Conservation (phyloP, 2,113 vertebrate genomes). For the Planiliza haematocheilus region DNA sequence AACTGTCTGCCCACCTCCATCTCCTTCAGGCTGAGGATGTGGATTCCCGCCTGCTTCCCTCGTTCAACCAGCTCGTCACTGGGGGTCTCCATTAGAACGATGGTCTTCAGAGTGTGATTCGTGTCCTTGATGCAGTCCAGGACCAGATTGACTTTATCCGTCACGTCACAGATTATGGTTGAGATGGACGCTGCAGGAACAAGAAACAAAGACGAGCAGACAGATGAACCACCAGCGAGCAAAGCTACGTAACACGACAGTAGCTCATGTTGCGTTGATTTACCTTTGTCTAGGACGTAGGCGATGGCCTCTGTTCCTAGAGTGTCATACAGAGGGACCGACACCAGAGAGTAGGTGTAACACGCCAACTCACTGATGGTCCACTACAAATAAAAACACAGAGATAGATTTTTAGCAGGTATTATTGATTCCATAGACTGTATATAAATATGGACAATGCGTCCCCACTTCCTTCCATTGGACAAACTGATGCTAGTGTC, state of each 20-base stretch:
- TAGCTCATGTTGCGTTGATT: neutral
- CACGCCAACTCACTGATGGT: slow-evolving; percentile 91
- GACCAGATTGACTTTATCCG: slow-evolving; percentile 86
- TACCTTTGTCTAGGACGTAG: slow-evolving; percentile 91
- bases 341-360: slow-evolving; percentile 91
- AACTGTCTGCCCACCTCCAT: slow-evolving; percentile 83
- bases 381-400: slow-evolving; percentile 84
- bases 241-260: too few relatives aligned
- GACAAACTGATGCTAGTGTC: too few relatives aligned
- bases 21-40: slow-evolving; percentile 86
- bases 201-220: neutral
- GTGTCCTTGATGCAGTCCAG: slow-evolving; percentile 83
- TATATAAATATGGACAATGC: too few relatives aligned
- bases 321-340: slow-evolving; percentile 93
- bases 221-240: too few relatives aligned
- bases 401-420: too few relatives aligned
- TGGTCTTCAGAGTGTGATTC: slow-evolving; percentile 81
- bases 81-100: slow-evolving; percentile 90
- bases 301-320: slow-evolving; percentile 90
- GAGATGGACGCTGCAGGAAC: slow-evolving; percentile 84
- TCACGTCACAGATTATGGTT: slow-evolving; percentile 89
- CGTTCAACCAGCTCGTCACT: slow-evolving; percentile 80
- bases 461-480: too few relatives aligned
- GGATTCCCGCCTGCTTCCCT: slow-evolving; percentile 85
- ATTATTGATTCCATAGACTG: too few relatives aligned